Conservation (phyloP, 2,888 invertebrate genomes). For the Leuctra nigra region DNA sequence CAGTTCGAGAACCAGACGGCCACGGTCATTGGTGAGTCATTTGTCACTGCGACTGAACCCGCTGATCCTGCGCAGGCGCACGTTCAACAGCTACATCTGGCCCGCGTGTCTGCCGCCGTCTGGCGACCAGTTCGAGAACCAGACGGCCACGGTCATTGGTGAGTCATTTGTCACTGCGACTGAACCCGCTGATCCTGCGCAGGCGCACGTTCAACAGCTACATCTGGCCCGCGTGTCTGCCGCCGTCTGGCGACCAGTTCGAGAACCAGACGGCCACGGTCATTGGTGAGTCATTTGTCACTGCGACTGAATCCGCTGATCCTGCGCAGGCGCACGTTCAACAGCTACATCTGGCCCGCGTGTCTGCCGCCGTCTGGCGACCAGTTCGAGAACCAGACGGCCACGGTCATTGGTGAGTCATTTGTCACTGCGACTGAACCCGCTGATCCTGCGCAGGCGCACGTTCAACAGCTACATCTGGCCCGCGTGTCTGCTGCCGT, state of each 20-base stretch:
- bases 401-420: slow-evolving; percentile 59
- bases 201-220: slow-evolving; percentile 66
- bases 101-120: slow-evolving; percentile 75
- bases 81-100: slow-evolving; percentile 74
- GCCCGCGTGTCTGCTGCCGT: slow-evolving; percentile 76
- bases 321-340: too few relatives aligned
- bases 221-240: slow-evolving; percentile 80
- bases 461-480: slow-evolving; percentile 35
- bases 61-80: slow-evolving; percentile 59
- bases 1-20: slow-evolving; percentile 55
- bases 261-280: slow-evolving; percentile 57
- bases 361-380: slow-evolving; percentile 66
- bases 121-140: slow-evolving; percentile 51
- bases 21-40: slow-evolving; percentile 54
- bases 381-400: slow-evolving; percentile 53
- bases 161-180: slow-evolving; percentile 26
- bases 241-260: slow-evolving; percentile 54
- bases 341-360: slow-evolving; percentile 52
- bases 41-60: too few relatives aligned
- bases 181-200: too few relatives aligned
- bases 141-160: slow-evolving; percentile 62
- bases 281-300: slow-evolving; percentile 45
- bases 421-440: too few relatives aligned
- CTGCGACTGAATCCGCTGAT: too few relatives aligned
- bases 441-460: too few relatives aligned